Base-by-base conservation (phyloP, 2,113 vertebrate genomes). In the Alethe diademata region DNA sequence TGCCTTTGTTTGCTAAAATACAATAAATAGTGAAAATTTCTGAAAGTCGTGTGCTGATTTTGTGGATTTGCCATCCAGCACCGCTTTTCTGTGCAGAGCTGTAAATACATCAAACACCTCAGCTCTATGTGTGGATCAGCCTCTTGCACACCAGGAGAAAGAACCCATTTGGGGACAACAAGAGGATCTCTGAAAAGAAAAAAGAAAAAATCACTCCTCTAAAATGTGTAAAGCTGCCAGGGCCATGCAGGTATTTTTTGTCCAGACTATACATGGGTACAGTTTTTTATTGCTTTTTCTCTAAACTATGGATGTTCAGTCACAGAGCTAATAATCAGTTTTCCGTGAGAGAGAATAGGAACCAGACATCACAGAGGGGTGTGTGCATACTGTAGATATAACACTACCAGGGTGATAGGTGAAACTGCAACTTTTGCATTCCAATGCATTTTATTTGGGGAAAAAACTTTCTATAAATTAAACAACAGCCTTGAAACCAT, bases 71-170 rank as follows among this genome's bases (percentile, higher is more conserved):
- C 25, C 31, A 35, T 12, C 9, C 47, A 61, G 16, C 56, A 43
- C 6, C 0, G 0, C 47, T 43, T 43, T 43, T 71, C 38, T 53
- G 33, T 0, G 1, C 26, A 61, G 56, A 53, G 24, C 25, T 51
- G 24, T 69, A 18, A 33, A 28, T 57, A 11, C 22, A 61, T 43
- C 25, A 14, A 53, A 62, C 11, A 45, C 17, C 11, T 43, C 20
- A 17, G 17, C 18, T 35, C 57, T 72, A 17, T 22, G 26, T 53
- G 47, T 33, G 17, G 13, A 26, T 62, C 67, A 53, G 26, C 47
- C 13, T 71, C 57, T 36, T 53, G 26, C 22, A 45, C 47, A 43
- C 11, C 17, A 14, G 17, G 22, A 53, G 38, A 72, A 45, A 62
- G 38, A 72, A 26, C 26, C 5, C 33, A 11, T 62, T 83, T 83